Base-by-base conservation (phyloP, 2,888 invertebrate genomes). In the Cheilosia grossa region DNA sequence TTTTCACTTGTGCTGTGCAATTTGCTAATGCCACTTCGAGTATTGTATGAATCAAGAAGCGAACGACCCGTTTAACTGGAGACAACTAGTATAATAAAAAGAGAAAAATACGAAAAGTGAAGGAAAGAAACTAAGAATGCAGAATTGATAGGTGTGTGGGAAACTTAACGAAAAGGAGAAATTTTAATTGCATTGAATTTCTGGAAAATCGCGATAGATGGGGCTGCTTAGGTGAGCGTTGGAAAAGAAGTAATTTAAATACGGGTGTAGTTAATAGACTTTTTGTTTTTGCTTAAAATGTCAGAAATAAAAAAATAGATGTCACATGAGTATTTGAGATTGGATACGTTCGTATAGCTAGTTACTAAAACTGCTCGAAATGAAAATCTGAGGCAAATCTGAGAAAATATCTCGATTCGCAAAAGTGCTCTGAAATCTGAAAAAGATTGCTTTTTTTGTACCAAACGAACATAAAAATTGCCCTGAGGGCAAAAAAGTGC, bases 51-150 rank as follows among this genome's bases (percentile, higher is more conserved):
- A 85, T 30, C n/a, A 63, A 40, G 81, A 85, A 80, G 30, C 81
- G 70, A 85, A 77, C 85, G 75, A 75, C 75, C 77, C 85, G 85
- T 85, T 81, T 81, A 67, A 72, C 85, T 85, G 77, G 80, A 85
- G 85, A 85, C 85, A 63, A 77, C 85, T 81, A 77, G 70, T 72
- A 81, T 49, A 72, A 72, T 47, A 21, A 73, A 56, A 70, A 66
- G 73, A 70, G 64, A 40, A 70, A 75, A 83, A 83, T 66, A 83
- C 69, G 63, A 74, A 74, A 19, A 54, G 19, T 37, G 27, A 40
- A 59, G 53, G 37, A 61, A 56, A 56, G 30, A 21, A 69, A 47
- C 53, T 27, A n/a, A 69, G 54, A 73, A 63, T 33, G 3, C 80
- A 80, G 74, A 54, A 79, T 1, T 69, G 7, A 9, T n/a, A n/a